Percentiles rank a stretch among this genome's conserved stretches.
Conservation (phyloP, 2,797 vertebrate genomes). For the Triplophysa bombifrons region DNA sequence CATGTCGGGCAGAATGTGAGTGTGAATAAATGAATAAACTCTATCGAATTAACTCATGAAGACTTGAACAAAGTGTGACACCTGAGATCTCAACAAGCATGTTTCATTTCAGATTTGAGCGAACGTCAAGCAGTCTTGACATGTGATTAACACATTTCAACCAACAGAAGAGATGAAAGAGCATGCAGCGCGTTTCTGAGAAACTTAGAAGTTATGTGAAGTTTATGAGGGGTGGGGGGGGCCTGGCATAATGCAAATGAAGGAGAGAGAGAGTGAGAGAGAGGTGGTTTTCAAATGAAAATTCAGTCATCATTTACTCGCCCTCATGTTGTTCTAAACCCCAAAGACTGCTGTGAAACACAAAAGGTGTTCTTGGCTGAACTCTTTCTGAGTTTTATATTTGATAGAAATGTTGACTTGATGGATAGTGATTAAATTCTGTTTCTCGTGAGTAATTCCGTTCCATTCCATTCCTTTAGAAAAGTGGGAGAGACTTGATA, state of each 20-base stretch:
- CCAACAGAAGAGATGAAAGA: slow-evolving; percentile 33
- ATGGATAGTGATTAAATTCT: not conserved
- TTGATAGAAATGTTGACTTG: not conserved
- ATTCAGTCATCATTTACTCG: not conserved
- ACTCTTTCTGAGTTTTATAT: not conserved
- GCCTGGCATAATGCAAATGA: not conserved
- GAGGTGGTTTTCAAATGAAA: not conserved
- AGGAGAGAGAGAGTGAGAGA: not conserved
- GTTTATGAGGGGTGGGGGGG: slow-evolving; percentile 12
- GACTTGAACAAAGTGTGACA: not conserved
- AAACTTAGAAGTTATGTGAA: slow-evolving; percentile 40
- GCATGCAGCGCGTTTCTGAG: slow-evolving; percentile 55
- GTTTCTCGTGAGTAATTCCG: not conserved
- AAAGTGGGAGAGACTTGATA: not conserved
- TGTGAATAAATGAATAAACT: slow-evolving; percentile 36
- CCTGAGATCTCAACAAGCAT: slow-evolving; percentile 2
- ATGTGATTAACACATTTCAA: slow-evolving; percentile 1
- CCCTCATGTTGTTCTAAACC: not conserved
- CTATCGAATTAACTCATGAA: not conserved
- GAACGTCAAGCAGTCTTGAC: slow-evolving; percentile 6
- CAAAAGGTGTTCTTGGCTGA: not conserved
- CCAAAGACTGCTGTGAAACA: not conserved
- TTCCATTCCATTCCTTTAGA: not conserved
- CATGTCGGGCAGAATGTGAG: slow-evolving; percentile 7
- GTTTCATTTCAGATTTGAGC: slow-evolving; percentile 3